Evolutionary conservation across 1,140 invertebrate genomes (phyloP).

Genomic region (Delia radicum): DNA sequence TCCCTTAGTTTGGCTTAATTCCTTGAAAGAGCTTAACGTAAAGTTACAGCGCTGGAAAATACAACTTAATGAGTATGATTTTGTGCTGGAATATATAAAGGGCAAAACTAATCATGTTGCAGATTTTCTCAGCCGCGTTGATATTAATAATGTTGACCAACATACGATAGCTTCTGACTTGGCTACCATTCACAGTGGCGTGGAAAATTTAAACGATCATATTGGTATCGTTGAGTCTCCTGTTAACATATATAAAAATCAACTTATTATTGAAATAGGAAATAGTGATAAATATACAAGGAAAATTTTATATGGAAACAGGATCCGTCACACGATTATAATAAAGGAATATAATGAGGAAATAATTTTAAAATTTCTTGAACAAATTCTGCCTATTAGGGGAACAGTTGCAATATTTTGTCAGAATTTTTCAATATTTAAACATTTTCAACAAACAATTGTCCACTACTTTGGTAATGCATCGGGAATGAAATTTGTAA

Average conservation of each 20-base stretch:
- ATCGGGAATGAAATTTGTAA: neutral
- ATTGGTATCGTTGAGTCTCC: neutral
- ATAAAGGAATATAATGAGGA: neutral
- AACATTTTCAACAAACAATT: neutral
- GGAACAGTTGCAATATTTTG: neutral
- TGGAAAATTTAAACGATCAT: neutral
- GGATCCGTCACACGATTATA: neutral
- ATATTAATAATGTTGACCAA: neutral
- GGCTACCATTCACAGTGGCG: neutral
- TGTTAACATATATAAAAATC: neutral
- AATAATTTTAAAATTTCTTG: neutral
- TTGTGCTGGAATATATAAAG: conserved; percentile 42
- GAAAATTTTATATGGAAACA: neutral
- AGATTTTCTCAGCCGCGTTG: conserved; percentile 1
- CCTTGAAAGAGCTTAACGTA: conserved; percentile 49
- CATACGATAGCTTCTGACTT: neutral
- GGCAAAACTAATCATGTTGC: conserved; percentile 15
- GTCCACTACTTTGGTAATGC: neutral
- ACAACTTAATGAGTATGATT: conserved; percentile 51
- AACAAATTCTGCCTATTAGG: neutral
- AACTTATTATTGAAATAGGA: neutral
- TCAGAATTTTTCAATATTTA: neutral
- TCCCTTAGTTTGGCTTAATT: neutral
- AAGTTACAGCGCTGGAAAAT: conserved; percentile 57
- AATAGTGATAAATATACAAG: neutral